phyloP scores from a whole-genome alignment of 2,113 vertebrate species.

The Gymnorhina tibicen region DNA sequence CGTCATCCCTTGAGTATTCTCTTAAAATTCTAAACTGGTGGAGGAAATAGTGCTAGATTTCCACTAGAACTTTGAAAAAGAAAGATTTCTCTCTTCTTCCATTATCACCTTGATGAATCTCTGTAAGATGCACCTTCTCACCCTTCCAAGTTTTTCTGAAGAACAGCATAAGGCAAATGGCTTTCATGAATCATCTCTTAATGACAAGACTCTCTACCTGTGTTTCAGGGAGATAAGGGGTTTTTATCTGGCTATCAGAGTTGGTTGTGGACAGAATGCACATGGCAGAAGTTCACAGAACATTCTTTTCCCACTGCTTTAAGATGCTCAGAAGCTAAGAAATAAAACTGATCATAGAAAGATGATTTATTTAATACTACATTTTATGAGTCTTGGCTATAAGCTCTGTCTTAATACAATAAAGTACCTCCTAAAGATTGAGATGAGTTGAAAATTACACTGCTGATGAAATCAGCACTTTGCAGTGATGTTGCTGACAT shows the following conservation, averaged over 20 bases:
- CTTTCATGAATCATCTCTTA: slow-evolving; percentile 13
- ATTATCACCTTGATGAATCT: slow-evolving; percentile 12
- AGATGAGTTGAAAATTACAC: neutral
- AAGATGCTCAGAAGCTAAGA: neutral
- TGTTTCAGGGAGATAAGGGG: slow-evolving; percentile 19
- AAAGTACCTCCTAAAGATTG: neutral
- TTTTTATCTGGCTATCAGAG: neutral
- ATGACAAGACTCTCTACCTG: neutral
- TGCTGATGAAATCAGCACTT: neutral
- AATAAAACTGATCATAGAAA: neutral
- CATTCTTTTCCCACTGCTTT: neutral
- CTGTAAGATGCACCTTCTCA: neutral
- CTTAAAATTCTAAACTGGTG: neutral
- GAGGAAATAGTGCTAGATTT: neutral
- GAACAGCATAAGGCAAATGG: neutral
- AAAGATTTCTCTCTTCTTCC: neutral
- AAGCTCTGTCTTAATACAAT: neutral
- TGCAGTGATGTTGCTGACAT: neutral
- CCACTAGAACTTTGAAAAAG: neutral
- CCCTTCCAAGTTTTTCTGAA: neutral
- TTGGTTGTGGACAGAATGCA: neutral
- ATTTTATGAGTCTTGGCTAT: neutral
- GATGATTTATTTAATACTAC: neutral
- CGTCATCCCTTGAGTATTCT: neutral
- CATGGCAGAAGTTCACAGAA: neutral